Conservation (phyloP, 2,113 vertebrate genomes). For the Indicator indicator region DNA sequence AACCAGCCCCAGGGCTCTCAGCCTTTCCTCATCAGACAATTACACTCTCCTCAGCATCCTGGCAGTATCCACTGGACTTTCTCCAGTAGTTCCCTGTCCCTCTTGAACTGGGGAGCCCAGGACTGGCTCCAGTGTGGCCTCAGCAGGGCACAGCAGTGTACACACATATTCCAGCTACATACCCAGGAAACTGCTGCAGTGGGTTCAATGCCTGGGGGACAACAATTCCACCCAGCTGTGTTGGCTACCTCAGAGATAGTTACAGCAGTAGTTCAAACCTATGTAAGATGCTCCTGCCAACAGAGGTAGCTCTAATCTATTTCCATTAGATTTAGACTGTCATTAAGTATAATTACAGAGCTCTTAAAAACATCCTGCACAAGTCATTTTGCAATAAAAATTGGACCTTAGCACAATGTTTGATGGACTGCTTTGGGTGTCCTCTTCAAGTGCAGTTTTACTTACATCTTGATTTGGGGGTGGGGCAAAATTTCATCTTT, state of each 20-base stretch:
- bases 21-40: no score
- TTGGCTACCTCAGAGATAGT: neutral
- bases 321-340: neutral
- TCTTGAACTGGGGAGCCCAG: no score
- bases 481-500: neutral
- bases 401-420: neutral
- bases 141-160: no score
- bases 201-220: neutral
- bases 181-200: neutral
- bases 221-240: neutral
- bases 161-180: no score
- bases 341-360: neutral
- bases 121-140: no score
- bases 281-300: rapidly evolving
- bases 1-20: no score
- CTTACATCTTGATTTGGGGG: neutral
- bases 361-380: neutral
- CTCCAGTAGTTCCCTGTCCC: no score
- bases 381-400: neutral
- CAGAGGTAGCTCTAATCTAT: neutral
- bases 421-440: neutral
- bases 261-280: neutral
- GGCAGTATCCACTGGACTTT: no score
- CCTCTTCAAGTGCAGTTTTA: neutral
- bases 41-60: no score